A percentile compares a stretch with the other conserved stretches of the same genome.
Conservation (phyloP, 2,113 vertebrate species). For the Neolamprologus sp. region DNA sequence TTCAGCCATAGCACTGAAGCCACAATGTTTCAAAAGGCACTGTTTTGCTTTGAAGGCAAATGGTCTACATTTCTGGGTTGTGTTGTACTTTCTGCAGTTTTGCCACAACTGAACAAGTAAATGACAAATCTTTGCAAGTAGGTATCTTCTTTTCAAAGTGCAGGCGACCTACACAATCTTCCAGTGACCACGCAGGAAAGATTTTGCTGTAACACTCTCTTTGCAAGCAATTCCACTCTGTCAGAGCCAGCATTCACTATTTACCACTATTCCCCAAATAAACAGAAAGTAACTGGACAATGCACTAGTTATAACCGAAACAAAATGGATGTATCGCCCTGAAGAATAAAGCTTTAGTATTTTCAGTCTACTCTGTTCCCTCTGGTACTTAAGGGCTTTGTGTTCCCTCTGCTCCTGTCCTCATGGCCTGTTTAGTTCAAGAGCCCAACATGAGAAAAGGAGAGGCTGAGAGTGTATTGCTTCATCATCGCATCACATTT, state of each 20-base stretch:
- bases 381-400: background rate
- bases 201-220: background rate
- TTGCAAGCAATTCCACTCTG: background rate
- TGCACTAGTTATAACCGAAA: background rate
- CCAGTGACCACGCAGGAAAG: background rate
- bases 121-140: background rate
- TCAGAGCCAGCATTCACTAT: background rate
- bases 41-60: background rate
- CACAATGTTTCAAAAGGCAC: background rate
- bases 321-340: background rate
- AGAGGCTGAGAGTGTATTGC: background rate
- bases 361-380: background rate
- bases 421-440: slow-evolving; percentile 18
- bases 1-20: background rate
- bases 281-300: background rate
- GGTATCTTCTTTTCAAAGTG: background rate
- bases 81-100: background rate
- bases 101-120: background rate
- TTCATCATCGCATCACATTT: background rate
- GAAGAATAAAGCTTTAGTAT: background rate
- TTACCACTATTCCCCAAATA: background rate
- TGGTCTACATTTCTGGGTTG: background rate
- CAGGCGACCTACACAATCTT: background rate
- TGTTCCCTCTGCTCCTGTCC: background rate
- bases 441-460: background rate